Evolutionary conservation across 2,797 vertebrate genomes (phyloP), one percentile per base, ranked within the genome.

Genomic region (Glyptemys insculpta): DNA sequence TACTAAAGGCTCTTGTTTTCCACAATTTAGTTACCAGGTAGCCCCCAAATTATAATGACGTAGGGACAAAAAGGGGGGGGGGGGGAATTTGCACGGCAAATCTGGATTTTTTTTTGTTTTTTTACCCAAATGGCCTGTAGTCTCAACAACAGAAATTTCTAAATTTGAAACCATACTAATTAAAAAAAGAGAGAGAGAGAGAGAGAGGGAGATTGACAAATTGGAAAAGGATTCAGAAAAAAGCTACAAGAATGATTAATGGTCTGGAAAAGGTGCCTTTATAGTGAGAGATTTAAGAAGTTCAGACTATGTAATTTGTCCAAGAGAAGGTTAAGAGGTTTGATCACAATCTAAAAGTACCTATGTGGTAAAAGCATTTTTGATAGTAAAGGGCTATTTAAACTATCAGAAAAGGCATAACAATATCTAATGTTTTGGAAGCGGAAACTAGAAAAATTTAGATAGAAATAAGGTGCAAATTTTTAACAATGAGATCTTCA

Each of bases 401-500:
- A 78, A 78, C 25, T 31, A 47, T 78, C 25, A 78, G 44, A 49
- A 78, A 31, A 49, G 27, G 15, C 44, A 78, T 29, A 49, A 49
- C 19, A 72, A 12, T 72, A 41, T 72, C n/a, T 41, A 68, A 21
- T 4, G 9, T 68, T 68, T 68, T 68, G 18, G 59, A 62, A 62
- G 59, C 87, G 88, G 49, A 79, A 91, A 89, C n/a, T 34, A 84
- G 54, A 25, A 31, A 49, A 84, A 1, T 57, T 87, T 82, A 80
- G 44, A 74, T 47, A 41, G 57, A 89, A 10, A 78, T 86, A 50
- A 52, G n/a, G 44, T 44, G n/a, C 23, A 65, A 25, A 59, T 87
- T 81, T 78, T 89, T 81, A 91, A 82, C 54, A 87, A 59, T 47
- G 23, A 54, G 41, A 14, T 7, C 85, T 84, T 72, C 72, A 84